Evolutionary conservation across 2,113 vertebrate species (phyloP).

Genomic region (Nesoenas mayeri): DNA sequence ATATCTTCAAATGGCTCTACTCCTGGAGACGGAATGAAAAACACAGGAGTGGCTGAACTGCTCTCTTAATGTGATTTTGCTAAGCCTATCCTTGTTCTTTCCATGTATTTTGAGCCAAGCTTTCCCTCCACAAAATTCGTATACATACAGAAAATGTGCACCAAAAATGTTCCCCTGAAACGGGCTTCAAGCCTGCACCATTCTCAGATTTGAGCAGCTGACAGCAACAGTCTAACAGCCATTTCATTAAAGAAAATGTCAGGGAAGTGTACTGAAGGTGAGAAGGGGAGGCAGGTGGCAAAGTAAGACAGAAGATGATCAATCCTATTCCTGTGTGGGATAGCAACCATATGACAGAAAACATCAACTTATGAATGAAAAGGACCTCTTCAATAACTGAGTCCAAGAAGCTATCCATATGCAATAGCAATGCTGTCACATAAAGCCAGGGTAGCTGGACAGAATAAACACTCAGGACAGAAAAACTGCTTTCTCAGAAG

Average conservation of each 20-base stretch:
- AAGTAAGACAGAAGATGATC: not conserved
- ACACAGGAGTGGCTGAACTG: conserved; percentile 73
- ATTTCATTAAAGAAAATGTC: not conserved
- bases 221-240: rapidly evolving
- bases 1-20: conserved; percentile 81
- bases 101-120: conserved; percentile 76
- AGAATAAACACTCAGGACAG: not conserved
- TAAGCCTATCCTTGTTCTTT: conserved; percentile 75
- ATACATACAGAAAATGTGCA: not conserved
- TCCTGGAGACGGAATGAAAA: conserved; percentile 85
- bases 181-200: not conserved
- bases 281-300: not conserved
- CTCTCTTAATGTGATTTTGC: conserved; percentile 79
- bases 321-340: not conserved
- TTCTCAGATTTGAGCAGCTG: not conserved
- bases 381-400: not conserved
- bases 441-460: not conserved
- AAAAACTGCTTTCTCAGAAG: not conserved
- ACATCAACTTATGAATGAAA: not conserved
- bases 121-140: conserved; percentile 84
- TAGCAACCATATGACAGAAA: not conserved
- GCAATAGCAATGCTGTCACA: not conserved
- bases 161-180: not conserved
- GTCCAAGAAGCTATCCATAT: not conserved
- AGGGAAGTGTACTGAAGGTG: not conserved